These are phyloP conservation scores for Campylorhamphus procurvoides DNA, from an alignment of 2,113 vertebrate species.

Conservation along the genomic window DNA sequence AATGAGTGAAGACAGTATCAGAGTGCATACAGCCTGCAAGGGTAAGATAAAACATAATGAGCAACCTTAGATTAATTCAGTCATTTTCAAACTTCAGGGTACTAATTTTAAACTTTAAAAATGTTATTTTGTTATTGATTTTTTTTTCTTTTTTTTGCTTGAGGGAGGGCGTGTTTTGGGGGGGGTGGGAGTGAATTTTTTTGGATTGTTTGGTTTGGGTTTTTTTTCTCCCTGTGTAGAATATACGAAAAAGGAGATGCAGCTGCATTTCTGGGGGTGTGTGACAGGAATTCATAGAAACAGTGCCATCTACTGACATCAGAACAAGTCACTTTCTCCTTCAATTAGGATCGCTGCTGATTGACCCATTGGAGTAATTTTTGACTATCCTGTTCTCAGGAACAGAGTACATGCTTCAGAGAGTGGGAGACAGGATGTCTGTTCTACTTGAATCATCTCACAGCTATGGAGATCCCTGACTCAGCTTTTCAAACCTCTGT, in stretches of 20 bases:
- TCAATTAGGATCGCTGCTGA: neutral
- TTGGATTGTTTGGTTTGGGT: neutral
- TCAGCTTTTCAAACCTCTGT: neutral
- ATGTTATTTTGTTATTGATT: neutral
- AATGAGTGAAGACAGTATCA: neutral
- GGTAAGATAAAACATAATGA: neutral
- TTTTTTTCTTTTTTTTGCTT: neutral
- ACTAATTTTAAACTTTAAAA: neutral
- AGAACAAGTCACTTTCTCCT: neutral
- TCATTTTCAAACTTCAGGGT: neutral
- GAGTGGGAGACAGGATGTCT: neutral
- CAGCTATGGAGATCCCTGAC: neutral
- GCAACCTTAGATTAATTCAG: neutral
- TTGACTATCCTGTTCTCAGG: neutral
- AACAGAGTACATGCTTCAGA: neutral
- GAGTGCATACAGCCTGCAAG: neutral
- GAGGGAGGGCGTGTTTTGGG: fast-evolving
- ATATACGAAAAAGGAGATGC: neutral
- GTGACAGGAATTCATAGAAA: constrained; percentile 51
- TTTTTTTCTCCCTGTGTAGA: neutral
- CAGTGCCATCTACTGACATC: constrained; percentile 64
- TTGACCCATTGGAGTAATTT: fast-evolving
- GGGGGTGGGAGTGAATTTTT: too few species aligned
- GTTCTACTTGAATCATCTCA: neutral
- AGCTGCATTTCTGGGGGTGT: neutral